A percentile compares a stretch with the other conserved stretches of the same genome.
Evolutionary conservation across 2,797 vertebrate species (phyloP).

Genomic region (Heteromormyrus szaboi): DNA sequence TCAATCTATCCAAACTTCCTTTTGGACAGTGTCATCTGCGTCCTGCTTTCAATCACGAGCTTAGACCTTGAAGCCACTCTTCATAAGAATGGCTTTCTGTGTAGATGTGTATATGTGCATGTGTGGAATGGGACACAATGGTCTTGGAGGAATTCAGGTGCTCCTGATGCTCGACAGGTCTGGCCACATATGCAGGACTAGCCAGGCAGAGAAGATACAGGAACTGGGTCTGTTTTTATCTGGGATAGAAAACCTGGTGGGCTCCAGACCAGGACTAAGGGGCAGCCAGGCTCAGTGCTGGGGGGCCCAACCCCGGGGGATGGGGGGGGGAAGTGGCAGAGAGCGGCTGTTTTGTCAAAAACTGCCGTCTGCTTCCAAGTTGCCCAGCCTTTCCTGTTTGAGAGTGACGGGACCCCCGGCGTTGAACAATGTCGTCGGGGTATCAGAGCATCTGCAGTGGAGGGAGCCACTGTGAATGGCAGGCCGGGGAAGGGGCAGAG

Average conservation of each 20-base stretch:
- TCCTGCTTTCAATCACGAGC: background rate
- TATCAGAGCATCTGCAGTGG: background rate
- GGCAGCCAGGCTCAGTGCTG: background rate
- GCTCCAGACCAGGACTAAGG: background rate
- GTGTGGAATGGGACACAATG: no score
- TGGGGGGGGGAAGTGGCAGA: background rate
- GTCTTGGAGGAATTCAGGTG: background rate
- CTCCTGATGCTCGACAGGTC: background rate
- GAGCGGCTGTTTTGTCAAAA: background rate
- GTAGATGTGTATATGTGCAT: no score
- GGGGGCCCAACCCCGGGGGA: background rate
- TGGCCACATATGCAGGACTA: background rate
- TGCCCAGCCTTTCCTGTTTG: background rate
- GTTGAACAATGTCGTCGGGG: background rate
- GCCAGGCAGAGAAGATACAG: background rate
- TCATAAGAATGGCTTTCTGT: background rate
- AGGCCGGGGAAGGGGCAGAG: background rate
- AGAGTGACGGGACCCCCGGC: slow-evolving; percentile 6
- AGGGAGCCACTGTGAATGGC: background rate
- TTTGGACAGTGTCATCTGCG: background rate
- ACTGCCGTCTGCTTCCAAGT: background rate
- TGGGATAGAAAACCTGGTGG: background rate
- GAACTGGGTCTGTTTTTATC: background rate
- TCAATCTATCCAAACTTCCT: background rate
- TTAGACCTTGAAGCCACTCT: background rate